Conservation (phyloP, 35 echinoderm and acorn worm species). For the Nesometra sesokonis region DNA sequence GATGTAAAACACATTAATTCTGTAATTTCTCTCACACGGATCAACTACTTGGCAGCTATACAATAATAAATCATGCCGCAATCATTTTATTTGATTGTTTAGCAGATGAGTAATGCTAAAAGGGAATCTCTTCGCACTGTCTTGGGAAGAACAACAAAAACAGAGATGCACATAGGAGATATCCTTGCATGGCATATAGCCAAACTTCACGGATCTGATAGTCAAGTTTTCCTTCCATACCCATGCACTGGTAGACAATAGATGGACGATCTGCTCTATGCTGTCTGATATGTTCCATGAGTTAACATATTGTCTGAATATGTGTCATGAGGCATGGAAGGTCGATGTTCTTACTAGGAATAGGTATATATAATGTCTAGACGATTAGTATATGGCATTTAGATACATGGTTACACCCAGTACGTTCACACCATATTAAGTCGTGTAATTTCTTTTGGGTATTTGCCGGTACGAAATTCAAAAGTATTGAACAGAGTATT, state of each 20-base stretch:
- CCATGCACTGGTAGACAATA: too few species aligned
- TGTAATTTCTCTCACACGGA: too few species aligned
- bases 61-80: background rate
- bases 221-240: too few species aligned
- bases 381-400: background rate
- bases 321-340: background rate
- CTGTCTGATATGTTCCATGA: too few species aligned
- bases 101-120: background rate
- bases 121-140: background rate
- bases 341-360: background rate
- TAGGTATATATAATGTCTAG: background rate
- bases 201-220: too few species aligned
- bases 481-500: too few species aligned
- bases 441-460: background rate
- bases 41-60: background rate
- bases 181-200: too few species aligned
- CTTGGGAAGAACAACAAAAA: background rate
- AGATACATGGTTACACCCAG: background rate
- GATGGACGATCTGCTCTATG: too few species aligned
- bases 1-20: too few species aligned
- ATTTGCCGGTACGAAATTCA: background rate
- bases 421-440: background rate
- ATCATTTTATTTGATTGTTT: background rate
- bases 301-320: too few species aligned
- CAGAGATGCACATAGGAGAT: too few species aligned